Evolutionary conservation across 2,888 invertebrate species (phyloP).

Genomic region (Saturnia pavonia): DNA sequence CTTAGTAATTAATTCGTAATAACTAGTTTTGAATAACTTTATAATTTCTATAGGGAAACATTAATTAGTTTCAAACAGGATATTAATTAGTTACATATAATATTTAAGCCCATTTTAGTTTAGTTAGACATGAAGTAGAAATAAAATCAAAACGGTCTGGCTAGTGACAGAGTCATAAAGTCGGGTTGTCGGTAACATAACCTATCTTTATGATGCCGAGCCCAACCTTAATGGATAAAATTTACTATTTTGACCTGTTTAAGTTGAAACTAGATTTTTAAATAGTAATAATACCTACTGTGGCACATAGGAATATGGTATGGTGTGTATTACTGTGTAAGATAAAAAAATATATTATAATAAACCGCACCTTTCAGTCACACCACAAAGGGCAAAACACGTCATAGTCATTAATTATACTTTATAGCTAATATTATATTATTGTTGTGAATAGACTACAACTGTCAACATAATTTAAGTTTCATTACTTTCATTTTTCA

Average conservation of each 20-base stretch:
- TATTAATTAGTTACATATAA: no score
- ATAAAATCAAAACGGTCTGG: background rate
- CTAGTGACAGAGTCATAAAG: conserved; percentile 1
- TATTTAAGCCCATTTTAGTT: background rate
- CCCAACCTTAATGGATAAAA: background rate
- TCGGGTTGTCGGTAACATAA: background rate
- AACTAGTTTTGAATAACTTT: background rate
- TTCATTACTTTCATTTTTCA: background rate
- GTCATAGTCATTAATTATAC: no score
- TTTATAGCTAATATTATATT: no score
- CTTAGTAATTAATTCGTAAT: background rate
- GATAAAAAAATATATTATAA: background rate
- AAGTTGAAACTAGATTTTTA: background rate
- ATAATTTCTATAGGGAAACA: background rate
- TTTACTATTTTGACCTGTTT: conserved; percentile 1
- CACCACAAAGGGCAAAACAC: no score
- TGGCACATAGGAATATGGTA: background rate
- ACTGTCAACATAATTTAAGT: background rate
- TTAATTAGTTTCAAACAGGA: background rate
- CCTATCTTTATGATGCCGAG: conserved; percentile 5
- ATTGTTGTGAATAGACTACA: no score
- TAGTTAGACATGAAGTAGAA: background rate
- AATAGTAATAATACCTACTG: background rate
- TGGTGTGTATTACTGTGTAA: background rate
- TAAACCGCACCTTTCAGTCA: no score